Evolutionary conservation across 2,888 invertebrate species (phyloP).

Genomic region (Dasypogon diadema): DNA sequence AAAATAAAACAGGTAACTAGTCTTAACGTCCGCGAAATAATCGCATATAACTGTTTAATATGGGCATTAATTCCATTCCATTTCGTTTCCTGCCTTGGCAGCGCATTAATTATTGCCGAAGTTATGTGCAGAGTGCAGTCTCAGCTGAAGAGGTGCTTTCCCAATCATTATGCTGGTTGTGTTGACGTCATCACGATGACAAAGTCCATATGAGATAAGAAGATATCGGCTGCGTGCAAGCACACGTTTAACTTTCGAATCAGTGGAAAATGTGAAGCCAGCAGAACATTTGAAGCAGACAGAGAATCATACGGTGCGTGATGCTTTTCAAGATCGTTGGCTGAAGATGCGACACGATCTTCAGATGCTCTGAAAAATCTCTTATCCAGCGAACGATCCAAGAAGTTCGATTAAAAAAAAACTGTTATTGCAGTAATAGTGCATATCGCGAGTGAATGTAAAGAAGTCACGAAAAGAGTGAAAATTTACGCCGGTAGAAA

Average conservation of each 20-base stretch:
- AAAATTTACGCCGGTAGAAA: not conserved
- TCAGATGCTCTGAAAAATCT: not conserved
- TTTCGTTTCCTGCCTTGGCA: not conserved
- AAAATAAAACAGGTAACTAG: too few relatives aligned
- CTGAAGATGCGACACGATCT: not conserved
- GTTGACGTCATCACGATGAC: not conserved
- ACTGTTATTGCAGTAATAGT: not conserved
- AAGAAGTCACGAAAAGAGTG: not conserved
- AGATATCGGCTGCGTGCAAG: not conserved
- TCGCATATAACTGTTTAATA: too few relatives aligned
- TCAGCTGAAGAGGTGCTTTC: not conserved
- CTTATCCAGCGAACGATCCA: not conserved
- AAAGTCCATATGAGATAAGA: not conserved
- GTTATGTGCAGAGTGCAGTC: too few relatives aligned
- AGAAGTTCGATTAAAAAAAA: not conserved
- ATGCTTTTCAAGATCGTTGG: not conserved
- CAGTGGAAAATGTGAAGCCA: not conserved
- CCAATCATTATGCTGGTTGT: not conserved
- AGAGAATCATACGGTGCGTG: slow-evolving; percentile 26
- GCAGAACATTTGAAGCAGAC: not conserved
- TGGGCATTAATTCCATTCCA: not conserved
- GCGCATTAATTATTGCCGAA: not conserved
- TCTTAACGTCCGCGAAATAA: too few relatives aligned
- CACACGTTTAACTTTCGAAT: not conserved
- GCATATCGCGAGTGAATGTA: not conserved